Evolutionary conservation across 2,888 invertebrate species (phyloP).

Genomic region (Autographa pulchrina): DNA sequence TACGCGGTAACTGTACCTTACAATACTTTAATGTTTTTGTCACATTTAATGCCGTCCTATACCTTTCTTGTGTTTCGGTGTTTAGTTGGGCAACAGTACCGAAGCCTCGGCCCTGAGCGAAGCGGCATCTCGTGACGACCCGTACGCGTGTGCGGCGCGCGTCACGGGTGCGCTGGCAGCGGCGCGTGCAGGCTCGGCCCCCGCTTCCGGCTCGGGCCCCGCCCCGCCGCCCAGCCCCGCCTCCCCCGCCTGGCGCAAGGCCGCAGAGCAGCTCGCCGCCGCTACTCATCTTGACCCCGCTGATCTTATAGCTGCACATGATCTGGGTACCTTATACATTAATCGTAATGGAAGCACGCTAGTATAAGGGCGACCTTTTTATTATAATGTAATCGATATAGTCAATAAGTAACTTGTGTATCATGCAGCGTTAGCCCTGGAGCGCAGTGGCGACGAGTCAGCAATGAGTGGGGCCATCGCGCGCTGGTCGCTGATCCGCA

Average conservation of each 20-base stretch:
- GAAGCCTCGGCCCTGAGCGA: constrained; percentile 79
- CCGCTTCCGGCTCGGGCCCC: constrained; percentile 23
- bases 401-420: background rate
- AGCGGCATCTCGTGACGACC: constrained; percentile 81
- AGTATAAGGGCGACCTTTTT: background rate
- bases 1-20: constrained; percentile 72
- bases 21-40: background rate
- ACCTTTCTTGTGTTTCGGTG: background rate
- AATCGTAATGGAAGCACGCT: background rate
- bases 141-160: constrained; percentile 83
- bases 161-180: constrained; percentile 74
- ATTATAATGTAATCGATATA: background rate
- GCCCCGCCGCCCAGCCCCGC: constrained; percentile 40
- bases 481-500: constrained; percentile 74
- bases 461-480: constrained; percentile 69
- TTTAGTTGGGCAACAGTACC: constrained; percentile 80
- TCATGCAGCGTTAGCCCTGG: constrained; percentile 74
- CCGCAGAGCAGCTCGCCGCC: constrained; percentile 73
- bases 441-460: constrained; percentile 67
- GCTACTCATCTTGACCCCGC: constrained; percentile 84
- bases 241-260: constrained; percentile 63
- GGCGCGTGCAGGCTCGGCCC: constrained; percentile 42
- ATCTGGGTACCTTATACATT: constrained; percentile 67
- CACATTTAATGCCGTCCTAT: background rate
- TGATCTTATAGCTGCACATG: constrained; percentile 79